Percentiles rank a stretch among this genome's conserved stretches.
Evolutionary conservation across 2,113 vertebrate species (phyloP).

Genomic region (Plecotus auritus): DNA sequence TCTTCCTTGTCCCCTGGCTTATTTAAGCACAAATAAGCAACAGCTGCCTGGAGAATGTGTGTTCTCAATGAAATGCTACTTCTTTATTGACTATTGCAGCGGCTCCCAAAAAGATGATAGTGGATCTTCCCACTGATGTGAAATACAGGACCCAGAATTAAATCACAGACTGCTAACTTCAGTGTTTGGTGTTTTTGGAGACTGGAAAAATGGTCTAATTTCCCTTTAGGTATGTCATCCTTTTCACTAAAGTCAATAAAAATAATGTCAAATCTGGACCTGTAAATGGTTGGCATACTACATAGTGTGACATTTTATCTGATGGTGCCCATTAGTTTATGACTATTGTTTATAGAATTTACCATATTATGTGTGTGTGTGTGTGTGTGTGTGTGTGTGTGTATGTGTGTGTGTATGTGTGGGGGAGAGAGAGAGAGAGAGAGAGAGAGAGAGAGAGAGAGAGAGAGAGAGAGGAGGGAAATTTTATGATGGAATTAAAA

Average conservation of each 20-base stretch:
- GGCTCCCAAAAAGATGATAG: constrained; percentile 51
- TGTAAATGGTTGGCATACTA: constrained; percentile 51
- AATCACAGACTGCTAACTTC: constrained; percentile 56
- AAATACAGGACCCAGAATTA: constrained; percentile 7
- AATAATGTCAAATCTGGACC: constrained; percentile 47
- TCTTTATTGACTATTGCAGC: not conserved
- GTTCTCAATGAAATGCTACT: constrained; percentile 56
- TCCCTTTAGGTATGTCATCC: constrained; percentile 58
- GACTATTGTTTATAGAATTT: constrained; percentile 44
- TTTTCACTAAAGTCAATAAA: constrained; percentile 67
- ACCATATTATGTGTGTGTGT: not conserved
- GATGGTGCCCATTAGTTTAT: constrained; percentile 43
- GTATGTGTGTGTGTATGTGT: no score
- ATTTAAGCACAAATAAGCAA: constrained; percentile 67
- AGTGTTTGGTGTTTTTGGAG: constrained; percentile 52
- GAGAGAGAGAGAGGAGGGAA: not conserved
- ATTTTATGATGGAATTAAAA: not conserved
- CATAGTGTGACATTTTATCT: constrained; percentile 5
- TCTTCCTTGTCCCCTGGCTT: constrained; percentile 13
- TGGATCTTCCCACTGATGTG: constrained; percentile 1
- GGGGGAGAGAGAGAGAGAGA: no score
- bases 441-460: no score
- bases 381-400: no score
- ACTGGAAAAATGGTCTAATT: constrained; percentile 51
- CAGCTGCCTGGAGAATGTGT: constrained; percentile 38